Base-by-base conservation (phyloP, 2,888 invertebrate species). In the Caenorhabditis virilis region DNA sequence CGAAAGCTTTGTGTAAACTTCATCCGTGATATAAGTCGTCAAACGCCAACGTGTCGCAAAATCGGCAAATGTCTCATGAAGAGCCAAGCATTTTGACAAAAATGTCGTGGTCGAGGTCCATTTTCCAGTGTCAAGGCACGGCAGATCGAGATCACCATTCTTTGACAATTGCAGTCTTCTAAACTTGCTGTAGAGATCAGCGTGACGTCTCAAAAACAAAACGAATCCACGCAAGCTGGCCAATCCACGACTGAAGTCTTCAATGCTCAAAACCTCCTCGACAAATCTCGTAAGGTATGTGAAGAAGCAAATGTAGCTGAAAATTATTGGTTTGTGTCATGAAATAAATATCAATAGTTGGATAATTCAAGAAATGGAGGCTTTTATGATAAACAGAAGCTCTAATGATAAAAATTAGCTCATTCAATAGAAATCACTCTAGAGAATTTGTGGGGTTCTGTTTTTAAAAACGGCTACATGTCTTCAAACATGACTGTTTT, bases 261-360 rank as follows among this genome's bases (percentile, higher is more conserved):
- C 26, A 13, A 63, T 52, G 26, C 35, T 18, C 11, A 57, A 15
- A 2, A 63, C 0, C 1, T 46, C 41, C 1, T 22, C 6, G 0
- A 57, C 52, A n/a, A 63, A 63, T 11, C 26, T 6, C 0, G 39
- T 39, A 26, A 63, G 26, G 22, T 50, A 49, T 20, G 45, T 20
- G 27, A 51, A 49, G 23, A 57, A 63, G 25, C 63, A 63, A 7
- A 63, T 45, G 26, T 22, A 50, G 15, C 16, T 57, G 20, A 49
- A 35, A 23, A 45, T 35, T 2, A 15, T 18, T 39, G 16, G 2
- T 39, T 39, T 39, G 7, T n/a, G 18, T 36, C 22, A 38, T 1
- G 23, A 13, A 13, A 2, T 6, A 2, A 58, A 16, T 6, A 53
- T 4, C n/a, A n/a, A n/a, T n/a, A n/a, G n/a, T n/a, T n/a, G n/a